Evolutionary conservation across 2,113 vertebrate species (phyloP).

Genomic region (Sapajus apella): DNA sequence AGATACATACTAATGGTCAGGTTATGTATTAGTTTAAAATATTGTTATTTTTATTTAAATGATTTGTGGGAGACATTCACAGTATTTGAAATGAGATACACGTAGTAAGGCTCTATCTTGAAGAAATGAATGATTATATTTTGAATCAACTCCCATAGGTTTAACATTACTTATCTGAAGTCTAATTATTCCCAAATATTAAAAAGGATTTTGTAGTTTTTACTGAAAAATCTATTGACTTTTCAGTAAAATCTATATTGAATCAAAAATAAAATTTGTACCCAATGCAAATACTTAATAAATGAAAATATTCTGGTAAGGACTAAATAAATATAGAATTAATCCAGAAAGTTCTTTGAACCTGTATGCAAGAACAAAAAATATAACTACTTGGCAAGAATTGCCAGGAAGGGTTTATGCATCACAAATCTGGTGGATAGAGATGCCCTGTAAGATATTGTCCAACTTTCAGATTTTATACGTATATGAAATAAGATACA

Average conservation of each 20-base stretch:
- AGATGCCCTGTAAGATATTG: not conserved
- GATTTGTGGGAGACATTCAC: not conserved
- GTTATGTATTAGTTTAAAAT: not conserved
- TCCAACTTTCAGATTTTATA: not conserved
- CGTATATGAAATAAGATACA: not conserved
- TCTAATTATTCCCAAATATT: not conserved
- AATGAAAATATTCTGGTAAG: not conserved
- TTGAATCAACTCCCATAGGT: not conserved
- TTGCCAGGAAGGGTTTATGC: not conserved
- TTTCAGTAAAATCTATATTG: not conserved
- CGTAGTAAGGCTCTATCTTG: not conserved
- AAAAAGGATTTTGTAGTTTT: conserved; percentile 10
- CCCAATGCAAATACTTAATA: conserved; percentile 1
- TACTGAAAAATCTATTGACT: not conserved
- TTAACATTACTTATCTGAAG: conserved; percentile 4
- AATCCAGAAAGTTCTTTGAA: not conserved
- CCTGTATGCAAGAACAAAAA: not conserved
- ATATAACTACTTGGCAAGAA: not conserved
- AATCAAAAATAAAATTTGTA: not conserved
- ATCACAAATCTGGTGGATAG: not conserved
- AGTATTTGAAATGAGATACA: conserved; percentile 10
- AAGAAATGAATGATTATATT: not conserved
- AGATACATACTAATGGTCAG: not conserved
- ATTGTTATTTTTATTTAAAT: conserved; percentile 3
- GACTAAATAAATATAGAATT: not conserved